Base-by-base conservation (phyloP, 2,113 vertebrate genomes). In the Phalacrocorax brasilianus region DNA sequence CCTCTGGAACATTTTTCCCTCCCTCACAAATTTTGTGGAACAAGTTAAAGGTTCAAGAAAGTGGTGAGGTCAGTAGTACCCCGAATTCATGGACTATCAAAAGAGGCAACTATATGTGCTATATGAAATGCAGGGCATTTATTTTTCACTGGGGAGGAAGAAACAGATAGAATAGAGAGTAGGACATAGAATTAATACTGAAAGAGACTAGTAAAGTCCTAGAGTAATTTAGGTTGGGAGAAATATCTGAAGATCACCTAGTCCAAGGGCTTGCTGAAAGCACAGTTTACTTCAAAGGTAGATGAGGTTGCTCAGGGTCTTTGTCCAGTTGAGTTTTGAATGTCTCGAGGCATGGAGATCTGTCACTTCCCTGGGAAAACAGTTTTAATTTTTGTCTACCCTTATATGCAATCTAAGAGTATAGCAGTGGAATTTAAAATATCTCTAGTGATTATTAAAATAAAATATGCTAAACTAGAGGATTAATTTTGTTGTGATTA, bases 51-150 rank as follows among this genome's bases (percentile, higher is more conserved):
- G 12, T 10, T 2, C 35, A 73, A 49, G 21, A 32, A 73, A 67
- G 8, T 17, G 22, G 4, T 44, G 65, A 62, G 18, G 5, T 70
- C n/a, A n/a, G 22, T 10, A 35, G 2, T 14, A 58, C 30, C 18
- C 23, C 0, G 0, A 3, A 67, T 80, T 40, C 30, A 24, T 9
- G 5, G n/a, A 27, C 33, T 47, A 15, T 38, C 7, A 49, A 38
- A 90, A 74, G 35, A 71, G 5, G 20, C 14, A 70, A 26, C 18
- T 45, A 8, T 32, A 11, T 12, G 10, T 33, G 5, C 28, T 53
- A 26, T 1, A 61, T 5, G 59, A 79, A 50, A 20, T 47, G 9
- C 2, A 76, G 10, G 6, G 8, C 13, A 5, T 45, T 91, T 80
- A 35, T 65, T 24, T 65, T 52, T 17, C 30, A 9, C 12, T 52